Base-by-base conservation (phyloP, 2,888 invertebrate species). In the Plagiodera versicolora region DNA sequence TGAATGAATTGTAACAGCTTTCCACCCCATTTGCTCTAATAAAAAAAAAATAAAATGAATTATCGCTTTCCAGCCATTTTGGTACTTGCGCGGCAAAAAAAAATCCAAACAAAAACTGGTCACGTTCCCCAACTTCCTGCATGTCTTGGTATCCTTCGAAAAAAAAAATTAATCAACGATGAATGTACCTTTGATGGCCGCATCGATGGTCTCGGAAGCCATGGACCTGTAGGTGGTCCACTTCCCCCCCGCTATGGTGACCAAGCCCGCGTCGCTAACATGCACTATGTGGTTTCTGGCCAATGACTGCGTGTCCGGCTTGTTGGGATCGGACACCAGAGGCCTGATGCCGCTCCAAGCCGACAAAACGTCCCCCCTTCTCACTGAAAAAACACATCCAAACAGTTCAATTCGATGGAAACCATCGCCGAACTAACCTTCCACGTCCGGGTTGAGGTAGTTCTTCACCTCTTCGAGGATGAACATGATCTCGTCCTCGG, bases 171-270 rank as follows among this genome's bases (percentile, higher is more conserved):
- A n/a, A n/a, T n/a, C n/a, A n/a, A n/a, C n/a, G n/a, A n/a, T n/a
- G n/a, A 6, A 46, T 19, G 86, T 65, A 90, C 90, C 87, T 78
- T 88, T 84, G 56, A 99, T 87, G 39, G 95, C 94, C 28, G 90
- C 91, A 81, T 99, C 96, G 51, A 99, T 86, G 0, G 99, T 94
- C 80, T 99, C 98, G 66, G 92, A 86, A 4, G 99, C 98, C 99
- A 99, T 99, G 28, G 94, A 85, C 65, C 99, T 84, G 81, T 98
- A 99, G 0, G 99, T 99, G 44, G 99, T 99, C 99, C 99, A 99
- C 82, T 99, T 99, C 63, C 99, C 99, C 64, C 98, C 99, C 50
- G 99, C 99, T 77, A 99, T 97, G 56, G 99, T 99, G 60, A 99
- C 88, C 60, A 99, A 86, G 57, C 95, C 94, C 35, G 91, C 87